A percentile compares a stretch with the other conserved stretches of the same genome.
Conservation (phyloP, 2,113 vertebrate genomes). For the Phrynosoma blainvillii region DNA sequence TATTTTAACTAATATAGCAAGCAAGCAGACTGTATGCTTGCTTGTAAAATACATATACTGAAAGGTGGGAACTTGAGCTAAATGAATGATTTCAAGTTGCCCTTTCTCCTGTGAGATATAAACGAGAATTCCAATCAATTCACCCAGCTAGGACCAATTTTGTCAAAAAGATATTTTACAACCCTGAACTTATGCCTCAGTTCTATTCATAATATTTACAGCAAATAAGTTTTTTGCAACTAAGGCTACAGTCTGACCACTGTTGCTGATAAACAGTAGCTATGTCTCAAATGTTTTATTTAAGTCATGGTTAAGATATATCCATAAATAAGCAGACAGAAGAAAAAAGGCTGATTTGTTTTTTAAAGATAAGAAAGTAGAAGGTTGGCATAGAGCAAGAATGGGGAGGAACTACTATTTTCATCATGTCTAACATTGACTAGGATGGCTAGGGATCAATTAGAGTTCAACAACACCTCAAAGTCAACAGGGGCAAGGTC, state of each 20-base stretch:
- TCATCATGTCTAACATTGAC: no score
- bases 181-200: background rate
- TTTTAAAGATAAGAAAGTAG: background rate
- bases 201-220: background rate
- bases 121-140: background rate
- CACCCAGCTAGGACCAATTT: background rate
- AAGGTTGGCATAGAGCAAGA: background rate
- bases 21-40: background rate
- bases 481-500: no score
- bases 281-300: background rate
- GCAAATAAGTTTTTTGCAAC: background rate
- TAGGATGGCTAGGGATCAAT: background rate
- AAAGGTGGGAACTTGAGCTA: background rate
- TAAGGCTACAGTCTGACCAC: background rate
- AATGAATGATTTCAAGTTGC: background rate
- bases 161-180: background rate
- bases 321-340: background rate
- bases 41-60: background rate
- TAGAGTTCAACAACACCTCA: background rate
- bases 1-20: background rate
- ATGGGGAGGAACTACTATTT: background rate
- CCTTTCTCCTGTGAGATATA: background rate
- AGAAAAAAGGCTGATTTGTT: conserved; percentile 5
- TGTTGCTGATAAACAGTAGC: conserved; percentile 10
- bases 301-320: background rate